Evolutionary conservation across 2,888 invertebrate species (phyloP).

Genomic region (Drosophila macrospina): DNA sequence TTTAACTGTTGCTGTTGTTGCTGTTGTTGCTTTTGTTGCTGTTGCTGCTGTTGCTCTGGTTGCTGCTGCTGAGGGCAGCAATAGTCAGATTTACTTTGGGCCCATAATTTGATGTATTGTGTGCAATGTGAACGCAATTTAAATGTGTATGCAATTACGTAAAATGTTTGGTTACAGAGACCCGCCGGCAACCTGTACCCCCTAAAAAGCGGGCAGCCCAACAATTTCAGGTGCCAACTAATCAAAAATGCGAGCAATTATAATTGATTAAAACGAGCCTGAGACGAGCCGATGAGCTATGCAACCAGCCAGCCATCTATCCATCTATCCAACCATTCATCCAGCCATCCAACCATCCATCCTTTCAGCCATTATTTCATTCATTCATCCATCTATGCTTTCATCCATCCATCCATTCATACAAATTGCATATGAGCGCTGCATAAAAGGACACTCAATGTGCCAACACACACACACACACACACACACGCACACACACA

Average conservation of each 20-base stretch:
- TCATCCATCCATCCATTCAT: background rate
- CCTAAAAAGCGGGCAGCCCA: conserved; percentile 1
- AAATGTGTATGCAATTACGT: conserved; percentile 78
- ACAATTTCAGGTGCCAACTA: conserved; percentile 72
- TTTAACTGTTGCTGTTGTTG: conserved; percentile 10
- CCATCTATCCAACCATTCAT: background rate
- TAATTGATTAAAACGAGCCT: conserved; percentile 75
- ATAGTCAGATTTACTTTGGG: conserved; percentile 50
- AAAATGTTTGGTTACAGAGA: conserved; percentile 64
- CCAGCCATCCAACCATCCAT: background rate
- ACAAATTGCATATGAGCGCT: conserved; percentile 20
- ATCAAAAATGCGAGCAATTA: conserved; percentile 78
- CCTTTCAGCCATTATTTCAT: background rate
- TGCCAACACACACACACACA: conserved; percentile 2
- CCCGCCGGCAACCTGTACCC: too few species aligned
- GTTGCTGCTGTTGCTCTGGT: background rate
- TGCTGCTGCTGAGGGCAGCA: conserved; percentile 26
- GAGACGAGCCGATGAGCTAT: conserved; percentile 21
- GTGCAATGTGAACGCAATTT: conserved; percentile 68
- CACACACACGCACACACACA: conserved; percentile 1
- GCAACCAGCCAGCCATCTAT: background rate
- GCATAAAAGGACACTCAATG: conserved; percentile 15
- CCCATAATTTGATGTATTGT: conserved; percentile 74
- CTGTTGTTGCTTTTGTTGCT: background rate
- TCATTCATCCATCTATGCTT: background rate